Conservation (phyloP, 2,113 vertebrate species). For the Oxyruncus cristatus region DNA sequence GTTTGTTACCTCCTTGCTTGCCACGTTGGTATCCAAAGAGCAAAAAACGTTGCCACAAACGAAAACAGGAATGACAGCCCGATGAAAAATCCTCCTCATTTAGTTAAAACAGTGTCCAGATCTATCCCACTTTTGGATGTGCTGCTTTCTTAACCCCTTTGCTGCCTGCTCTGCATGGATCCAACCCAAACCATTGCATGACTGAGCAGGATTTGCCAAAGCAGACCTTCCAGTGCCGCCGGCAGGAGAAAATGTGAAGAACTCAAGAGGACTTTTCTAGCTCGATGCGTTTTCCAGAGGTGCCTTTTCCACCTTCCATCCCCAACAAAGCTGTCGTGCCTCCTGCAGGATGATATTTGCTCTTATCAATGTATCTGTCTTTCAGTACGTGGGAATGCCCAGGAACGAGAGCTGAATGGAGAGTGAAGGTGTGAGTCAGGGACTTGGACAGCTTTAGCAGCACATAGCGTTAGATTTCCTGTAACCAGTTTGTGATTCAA, state of each 20-base stretch:
- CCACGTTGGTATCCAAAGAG: background rate
- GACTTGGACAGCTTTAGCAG: background rate
- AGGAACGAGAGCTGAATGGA: slow-evolving; percentile 17
- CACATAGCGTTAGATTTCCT: background rate
- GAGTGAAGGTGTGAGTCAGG: background rate
- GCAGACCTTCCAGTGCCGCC: background rate
- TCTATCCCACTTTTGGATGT: background rate
- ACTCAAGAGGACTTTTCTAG: background rate
- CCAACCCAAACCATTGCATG: background rate
- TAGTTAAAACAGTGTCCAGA: background rate
- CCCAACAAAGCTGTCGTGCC: background rate
- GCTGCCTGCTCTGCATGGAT: background rate
- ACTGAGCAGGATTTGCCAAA: background rate
- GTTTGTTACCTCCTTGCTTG: background rate
- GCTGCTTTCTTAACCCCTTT: background rate
- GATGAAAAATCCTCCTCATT: background rate
- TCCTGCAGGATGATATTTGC: background rate
- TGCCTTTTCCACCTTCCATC: background rate
- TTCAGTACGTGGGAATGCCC: background rate
- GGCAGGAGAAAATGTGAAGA: background rate
- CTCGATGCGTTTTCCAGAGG: background rate
- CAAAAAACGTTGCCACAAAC: background rate
- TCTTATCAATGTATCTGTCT: background rate
- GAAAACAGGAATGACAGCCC: background rate
- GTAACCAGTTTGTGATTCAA: background rate